Evolutionary conservation across 2,113 vertebrate genomes (phyloP).

Genomic region (Centrocercus urophasianus): DNA sequence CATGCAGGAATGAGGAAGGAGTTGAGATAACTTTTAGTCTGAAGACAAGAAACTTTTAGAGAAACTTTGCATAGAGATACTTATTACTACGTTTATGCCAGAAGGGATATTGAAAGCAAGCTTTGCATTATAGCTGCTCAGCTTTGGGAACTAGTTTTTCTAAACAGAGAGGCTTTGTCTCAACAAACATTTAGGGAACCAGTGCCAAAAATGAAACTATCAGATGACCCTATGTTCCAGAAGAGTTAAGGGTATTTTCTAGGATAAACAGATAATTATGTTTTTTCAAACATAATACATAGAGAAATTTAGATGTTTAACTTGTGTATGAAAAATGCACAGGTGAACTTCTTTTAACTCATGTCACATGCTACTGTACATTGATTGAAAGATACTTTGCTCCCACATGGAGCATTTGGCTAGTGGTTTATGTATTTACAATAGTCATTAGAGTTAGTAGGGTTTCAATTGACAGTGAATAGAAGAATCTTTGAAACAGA

Average conservation of each 20-base stretch:
- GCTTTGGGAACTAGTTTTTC: background rate
- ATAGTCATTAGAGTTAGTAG: slow-evolving; percentile 12
- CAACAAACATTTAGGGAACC: background rate
- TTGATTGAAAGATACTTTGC: slow-evolving; percentile 17
- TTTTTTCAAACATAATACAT: background rate
- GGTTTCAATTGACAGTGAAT: background rate
- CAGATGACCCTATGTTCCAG: background rate
- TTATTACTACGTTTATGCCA: background rate
- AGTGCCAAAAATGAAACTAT: background rate
- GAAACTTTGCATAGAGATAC: accelerated
- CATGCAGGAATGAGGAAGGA: background rate
- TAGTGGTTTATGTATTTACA: background rate
- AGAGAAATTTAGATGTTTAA: background rate
- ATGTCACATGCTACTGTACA: background rate
- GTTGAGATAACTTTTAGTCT: background rate
- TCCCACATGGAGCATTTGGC: background rate
- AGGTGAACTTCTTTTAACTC: slow-evolving; percentile 47
- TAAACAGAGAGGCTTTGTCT: background rate
- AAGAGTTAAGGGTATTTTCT: background rate
- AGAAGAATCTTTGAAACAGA: background rate
- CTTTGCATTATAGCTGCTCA: background rate
- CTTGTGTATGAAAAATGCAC: slow-evolving; percentile 2
- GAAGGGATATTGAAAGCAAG: background rate
- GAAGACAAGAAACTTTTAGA: background rate
- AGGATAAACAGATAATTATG: slow-evolving; percentile 46